Evolutionary conservation across 1,140 invertebrate species (phyloP).

Genomic region (Drusus annulatus): DNA sequence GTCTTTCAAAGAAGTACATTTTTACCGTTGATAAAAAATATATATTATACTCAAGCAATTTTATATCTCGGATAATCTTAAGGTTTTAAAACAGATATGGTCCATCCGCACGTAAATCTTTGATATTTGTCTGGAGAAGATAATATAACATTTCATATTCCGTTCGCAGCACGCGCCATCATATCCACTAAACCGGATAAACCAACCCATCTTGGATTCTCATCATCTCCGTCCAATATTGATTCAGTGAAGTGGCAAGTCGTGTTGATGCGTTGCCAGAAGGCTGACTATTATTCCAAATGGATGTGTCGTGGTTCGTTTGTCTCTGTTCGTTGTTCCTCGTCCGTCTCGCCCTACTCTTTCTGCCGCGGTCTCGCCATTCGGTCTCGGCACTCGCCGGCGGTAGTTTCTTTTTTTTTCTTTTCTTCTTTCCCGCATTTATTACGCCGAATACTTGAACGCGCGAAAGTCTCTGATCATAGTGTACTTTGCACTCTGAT

Average conservation of each 20-base stretch:
- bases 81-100: too few relatives aligned
- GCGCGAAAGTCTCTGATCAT: background rate
- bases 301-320: background rate
- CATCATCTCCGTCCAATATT: background rate
- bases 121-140: too few relatives aligned
- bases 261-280: constrained; percentile 4
- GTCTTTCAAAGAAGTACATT: too few relatives aligned
- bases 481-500: constrained; percentile 5
- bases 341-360: too few relatives aligned
- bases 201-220: background rate
- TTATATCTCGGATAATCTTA: too few relatives aligned
- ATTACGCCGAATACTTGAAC: background rate
- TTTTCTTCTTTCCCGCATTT: background rate
- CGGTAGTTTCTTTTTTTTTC: background rate
- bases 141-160: too few relatives aligned
- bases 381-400: background rate
- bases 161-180: background rate
- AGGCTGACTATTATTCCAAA: background rate
- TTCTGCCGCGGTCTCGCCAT: background rate
- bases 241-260: background rate
- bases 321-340: too few relatives aligned
- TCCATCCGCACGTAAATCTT: too few relatives aligned
- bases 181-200: background rate
- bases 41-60: too few relatives aligned
- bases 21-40: too few relatives aligned